These are phyloP conservation scores for Eulemur rufifrons DNA, from an alignment of 2,113 vertebrate genomes.

Conservation along the genomic window DNA sequence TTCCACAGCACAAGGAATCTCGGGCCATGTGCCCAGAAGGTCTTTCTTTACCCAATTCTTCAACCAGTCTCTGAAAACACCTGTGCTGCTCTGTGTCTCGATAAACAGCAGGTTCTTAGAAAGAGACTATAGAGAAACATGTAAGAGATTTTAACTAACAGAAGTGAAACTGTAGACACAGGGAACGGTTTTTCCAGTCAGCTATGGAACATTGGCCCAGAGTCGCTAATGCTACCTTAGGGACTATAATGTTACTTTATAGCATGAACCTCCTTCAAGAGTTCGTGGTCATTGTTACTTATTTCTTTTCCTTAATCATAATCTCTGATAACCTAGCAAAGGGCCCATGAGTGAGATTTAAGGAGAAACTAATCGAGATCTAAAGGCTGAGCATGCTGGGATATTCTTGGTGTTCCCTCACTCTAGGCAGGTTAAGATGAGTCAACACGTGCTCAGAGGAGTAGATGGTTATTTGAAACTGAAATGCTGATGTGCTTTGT, in stretches of 20 bases:
- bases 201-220: neutral
- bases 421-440: neutral
- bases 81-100: neutral
- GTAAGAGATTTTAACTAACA: neutral
- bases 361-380: neutral
- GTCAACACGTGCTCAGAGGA: neutral
- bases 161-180: neutral
- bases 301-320: neutral
- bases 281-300: neutral
- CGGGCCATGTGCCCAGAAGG: neutral
- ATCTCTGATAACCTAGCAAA: neutral
- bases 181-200: constrained; percentile 11
- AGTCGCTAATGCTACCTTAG: neutral
- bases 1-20: neutral
- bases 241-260: neutral
- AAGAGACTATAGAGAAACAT: neutral
- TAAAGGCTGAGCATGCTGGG: neutral
- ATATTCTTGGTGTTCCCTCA: neutral
- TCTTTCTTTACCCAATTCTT: neutral
- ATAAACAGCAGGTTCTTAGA: constrained; percentile 35
- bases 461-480: neutral
- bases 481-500: neutral
- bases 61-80: neutral
- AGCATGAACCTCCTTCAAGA: constrained; percentile 4
- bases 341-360: neutral